Base-by-base conservation (phyloP, 2,888 invertebrate species). In the Ophraella communa region DNA sequence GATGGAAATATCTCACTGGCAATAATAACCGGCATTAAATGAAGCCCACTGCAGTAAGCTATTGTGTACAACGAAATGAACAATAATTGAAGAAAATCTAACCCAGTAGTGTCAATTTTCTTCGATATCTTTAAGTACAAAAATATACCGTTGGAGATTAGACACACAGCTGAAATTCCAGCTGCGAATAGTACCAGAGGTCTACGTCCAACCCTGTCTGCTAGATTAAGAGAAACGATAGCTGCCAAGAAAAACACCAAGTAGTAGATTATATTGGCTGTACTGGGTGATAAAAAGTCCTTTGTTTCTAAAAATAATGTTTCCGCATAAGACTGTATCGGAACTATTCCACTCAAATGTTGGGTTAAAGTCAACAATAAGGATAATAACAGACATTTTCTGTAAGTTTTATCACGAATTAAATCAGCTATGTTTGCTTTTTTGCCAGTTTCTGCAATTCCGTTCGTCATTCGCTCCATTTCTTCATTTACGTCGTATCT, bases 381-480 rank as follows among this genome's bases (percentile, higher is more conserved):
- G 35, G 86, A 84, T 59, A 91, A 87, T 73, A 86, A 82, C 71
- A 91, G 80, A 2, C 90, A 90, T 80, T 86, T 87, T 68, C 86
- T 84, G 74, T 87, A 87, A 1, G 85, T 85, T 23, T 83, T 83
- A 70, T 85, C 84, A 17, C 82, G 81, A 54, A 88, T 72, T 27
- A 88, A 78, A 74, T 88, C 87, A 62, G 81, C 74, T 81, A 86
- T 84, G 2, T 84, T 83, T 8, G 78, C 82, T 71, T 86, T 85
- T 67, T 84, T 83, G 84, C 85, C 73, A 56, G 78, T 76, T 68
- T 80, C 75, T 3, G 75, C 61, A 1, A 82, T 78, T n/a, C 78
- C 77, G 47, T 62, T 65, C 14, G 71, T 66, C 51, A 82, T 74
- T 23, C 76, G 65, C 1, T 74, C 62, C 5, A 82, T 65, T 68